Evolutionary conservation across 2,888 invertebrate genomes (phyloP), one percentile per base, ranked within the genome.

Genomic region (Gymnocheta viridis): DNA sequence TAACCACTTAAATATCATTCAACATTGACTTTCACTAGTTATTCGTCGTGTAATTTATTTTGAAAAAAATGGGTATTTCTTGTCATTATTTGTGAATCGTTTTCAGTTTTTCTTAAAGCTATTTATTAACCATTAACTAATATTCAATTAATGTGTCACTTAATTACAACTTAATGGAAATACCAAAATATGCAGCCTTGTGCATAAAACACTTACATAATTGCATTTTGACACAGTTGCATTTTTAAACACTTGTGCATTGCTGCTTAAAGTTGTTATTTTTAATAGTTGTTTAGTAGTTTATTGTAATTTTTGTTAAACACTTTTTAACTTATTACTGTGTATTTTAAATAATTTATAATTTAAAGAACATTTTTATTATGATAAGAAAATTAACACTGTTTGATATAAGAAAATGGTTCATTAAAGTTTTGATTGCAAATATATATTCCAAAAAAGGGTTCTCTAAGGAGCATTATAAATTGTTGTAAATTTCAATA

Each of bases 41-140:
- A 14, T 44, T 38, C n/a, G 2, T n/a, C 1, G 12, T 49, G 3
- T 22, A 5, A 54, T 19, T 58, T 14, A 47, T 72, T 44, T 32
- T 32, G 29, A 58, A 35, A 66, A 72, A 85, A 85, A 80, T 86
- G 86, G 82, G 83, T 82, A 62, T 58, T 76, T 79, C 73, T 83
- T 80, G 49, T 81, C 7, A 82, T 70, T 85, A 85, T 85, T 86
- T 82, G 74, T 81, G 78, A 85, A 82, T 82, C 85, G 82, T 85
- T 73, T 79, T 29, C 10, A 69, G 38, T 44, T 38, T 51, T 73
- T 58, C 44, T 80, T 47, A 58, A 14, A 19, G 54, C 35, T 19
- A 17, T 14, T 29, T 54, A 44, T 60, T 35, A 54, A n/a, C 22
- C 12, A 7, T 54, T 32, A 35, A 17, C 7, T 67, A 69, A 7